Conservation (phyloP, 1,140 invertebrate genomes). For the Ostrea edulis region DNA sequence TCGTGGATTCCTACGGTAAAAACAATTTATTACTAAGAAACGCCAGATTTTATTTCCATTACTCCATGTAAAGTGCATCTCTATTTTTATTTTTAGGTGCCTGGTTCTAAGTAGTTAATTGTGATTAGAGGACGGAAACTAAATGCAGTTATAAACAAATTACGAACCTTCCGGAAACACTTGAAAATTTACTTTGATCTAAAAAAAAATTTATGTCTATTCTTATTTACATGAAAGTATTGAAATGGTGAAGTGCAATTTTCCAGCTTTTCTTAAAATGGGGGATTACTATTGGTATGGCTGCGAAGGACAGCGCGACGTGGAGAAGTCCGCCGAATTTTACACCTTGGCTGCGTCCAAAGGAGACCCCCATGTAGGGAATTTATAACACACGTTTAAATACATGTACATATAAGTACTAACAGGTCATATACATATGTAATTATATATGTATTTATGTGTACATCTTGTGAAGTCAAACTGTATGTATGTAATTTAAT, state of each 20-base stretch:
- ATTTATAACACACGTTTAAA: no score
- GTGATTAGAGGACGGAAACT: not conserved
- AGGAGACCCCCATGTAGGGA: slow-evolving; percentile 74
- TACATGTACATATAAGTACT: no score
- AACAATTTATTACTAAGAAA: not conserved
- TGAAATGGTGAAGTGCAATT: not conserved
- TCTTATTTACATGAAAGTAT: no score
- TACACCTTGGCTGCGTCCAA: slow-evolving; percentile 71
- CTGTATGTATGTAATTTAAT: no score
- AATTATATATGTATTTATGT: no score
- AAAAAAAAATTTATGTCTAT: not conserved
- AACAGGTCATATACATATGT: no score
- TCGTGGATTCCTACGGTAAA: slow-evolving; percentile 73
- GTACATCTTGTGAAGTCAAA: no score
- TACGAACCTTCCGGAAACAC: not conserved
- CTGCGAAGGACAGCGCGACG: slow-evolving; percentile 64
- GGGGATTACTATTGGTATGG: slow-evolving; percentile 78
- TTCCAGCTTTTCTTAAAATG: slow-evolving; percentile 77
- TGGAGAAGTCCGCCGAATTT: slow-evolving; percentile 60
- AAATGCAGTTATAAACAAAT: not conserved
- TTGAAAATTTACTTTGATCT: not conserved
- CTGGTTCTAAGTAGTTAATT: not conserved
- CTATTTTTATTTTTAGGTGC: not conserved
- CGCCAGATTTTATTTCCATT: not conserved
- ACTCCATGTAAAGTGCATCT: not conserved